phyloP scores from a whole-genome alignment of 2,888 invertebrate genomes.

The Drosophila pseudotalamancana region DNA sequence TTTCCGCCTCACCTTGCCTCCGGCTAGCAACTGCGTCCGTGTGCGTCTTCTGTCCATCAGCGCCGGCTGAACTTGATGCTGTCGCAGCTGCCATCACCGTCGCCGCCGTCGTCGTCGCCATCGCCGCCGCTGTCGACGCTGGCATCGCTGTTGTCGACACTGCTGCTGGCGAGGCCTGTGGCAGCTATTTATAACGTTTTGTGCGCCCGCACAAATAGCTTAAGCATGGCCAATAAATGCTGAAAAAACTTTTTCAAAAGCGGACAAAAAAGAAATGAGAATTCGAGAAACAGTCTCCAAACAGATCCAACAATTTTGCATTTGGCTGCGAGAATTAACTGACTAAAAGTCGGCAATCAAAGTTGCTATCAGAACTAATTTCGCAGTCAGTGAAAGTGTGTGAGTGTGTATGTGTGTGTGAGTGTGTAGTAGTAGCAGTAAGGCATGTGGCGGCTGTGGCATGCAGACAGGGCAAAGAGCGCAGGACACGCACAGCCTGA shows the following conservation, averaged over 20 bases:
- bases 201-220: conserved; percentile 58
- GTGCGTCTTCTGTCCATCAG: conserved; percentile 25
- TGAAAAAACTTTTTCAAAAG: conserved; percentile 33
- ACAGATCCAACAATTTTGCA: conserved; percentile 6
- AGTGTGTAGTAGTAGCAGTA: conserved; percentile 2
- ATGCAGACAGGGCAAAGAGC: conserved; percentile 23
- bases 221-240: conserved; percentile 68
- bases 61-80: conserved; percentile 64
- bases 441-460: not conserved
- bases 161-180: conserved; percentile 62
- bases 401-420: conserved; percentile 1
- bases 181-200: conserved; percentile 63
- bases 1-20: conserved; percentile 21
- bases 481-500: conserved; percentile 49
- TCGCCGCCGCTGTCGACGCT: conserved; percentile 24
- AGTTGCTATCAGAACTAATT: conserved; percentile 40
- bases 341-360: conserved; percentile 38
- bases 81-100: conserved; percentile 39
- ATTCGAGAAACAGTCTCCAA: conserved; percentile 7
- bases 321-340: conserved; percentile 21
- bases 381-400: conserved; percentile 11
- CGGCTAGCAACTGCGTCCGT: conserved; percentile 16
- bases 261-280: conserved; percentile 2
- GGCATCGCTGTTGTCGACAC: too few species aligned
- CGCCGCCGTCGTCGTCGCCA: conserved; percentile 19